Evolutionary conservation across 2,113 vertebrate genomes (phyloP), one percentile per base, ranked within the genome.

Genomic region (Neotoma lepida): DNA sequence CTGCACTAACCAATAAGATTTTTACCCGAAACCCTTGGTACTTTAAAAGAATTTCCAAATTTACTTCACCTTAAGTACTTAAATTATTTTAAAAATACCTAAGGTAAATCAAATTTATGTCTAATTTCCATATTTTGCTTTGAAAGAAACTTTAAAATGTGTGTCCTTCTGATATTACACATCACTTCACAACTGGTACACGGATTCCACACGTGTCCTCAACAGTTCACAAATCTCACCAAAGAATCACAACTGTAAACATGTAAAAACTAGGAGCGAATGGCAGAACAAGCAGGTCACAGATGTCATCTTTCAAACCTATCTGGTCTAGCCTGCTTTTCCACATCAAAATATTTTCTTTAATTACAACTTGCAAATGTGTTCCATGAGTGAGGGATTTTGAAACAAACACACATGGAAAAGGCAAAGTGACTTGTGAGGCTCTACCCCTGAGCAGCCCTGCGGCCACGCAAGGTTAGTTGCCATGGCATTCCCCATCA

Each of bases 141-240:
- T 80, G 97, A 95, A 95, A 97, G 49, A 81, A 96, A 97, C 84
- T 95, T 93, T 95, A 92, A 96, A 91, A 97, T 86, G 93, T 94
- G 68, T 96, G 95, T 95, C 97, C 95, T 96, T 96, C 94, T 87
- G 89, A 35, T 97, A 91, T 95, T 81, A 97, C 70, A 97, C 96
- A 95, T 96, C 97, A 96, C 96, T 98, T 98, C 94, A 96, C 97
- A 95, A 96, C 93, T 41, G 96, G 94, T 95, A 96, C 96, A 97
- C 30, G 70, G 97, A 96, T 93, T 95, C 96, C 95, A 90, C 87
- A 97, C 88, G 74, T 49, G 49, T 96, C 44, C 2, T 89, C 96
- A 95, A 97, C 96, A 70, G 88, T 87, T 90, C 91, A 97, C 76
- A 97, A 96, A 90, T 95, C 90, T 96, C 63, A 78, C 35, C 85